Base-by-base conservation (phyloP, 2,888 invertebrate species). In the Mythimna pallens region DNA sequence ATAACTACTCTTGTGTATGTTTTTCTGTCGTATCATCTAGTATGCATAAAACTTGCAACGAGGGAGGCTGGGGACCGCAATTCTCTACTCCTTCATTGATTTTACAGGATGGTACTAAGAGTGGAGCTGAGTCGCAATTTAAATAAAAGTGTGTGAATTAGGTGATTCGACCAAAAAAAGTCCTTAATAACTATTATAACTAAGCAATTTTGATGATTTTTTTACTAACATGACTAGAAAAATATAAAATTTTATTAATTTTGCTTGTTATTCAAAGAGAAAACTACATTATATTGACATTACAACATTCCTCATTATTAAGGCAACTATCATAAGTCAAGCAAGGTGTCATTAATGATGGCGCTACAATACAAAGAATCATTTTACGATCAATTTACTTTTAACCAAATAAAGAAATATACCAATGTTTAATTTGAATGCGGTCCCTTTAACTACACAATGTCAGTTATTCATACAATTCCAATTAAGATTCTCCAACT, bases 51-150 rank as follows among this genome's bases (percentile, higher is more conserved):
- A 86, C 81, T 82, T 85, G 80, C 81, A 81, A 71, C 73, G 62
- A 74, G 79, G 86, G 77, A 80, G 78, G 77, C 80, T 75, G 67
- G 82, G 84, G 86, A 85, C 86, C 84, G 85, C 88, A 88, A 87
- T 86, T 78, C 86, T 83, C 85, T 83, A 80, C 88, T 89, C 80
- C 89, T 90, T 87, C 90, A 91, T 92, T 91, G 91, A 90, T 92
- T 92, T 89, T 89, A 82, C 82, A 73, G 73, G 47, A 47, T 20
- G 47, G 89, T 82, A 90, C 87, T 85, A 74, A 62, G 79, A 82
- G 85, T 83, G 73, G 73, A 66, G 57, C 85, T 30, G 89, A 90
- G 88, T 82, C 81, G 88, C 76, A 69, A 34, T 65, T 76, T 55
- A 17, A 66, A 77, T 76, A 66, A 59, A 68, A 77, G 55, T 68